Evolutionary conservation across 2,113 vertebrate species (phyloP).

Genomic region (Urocitellus parryii): DNA sequence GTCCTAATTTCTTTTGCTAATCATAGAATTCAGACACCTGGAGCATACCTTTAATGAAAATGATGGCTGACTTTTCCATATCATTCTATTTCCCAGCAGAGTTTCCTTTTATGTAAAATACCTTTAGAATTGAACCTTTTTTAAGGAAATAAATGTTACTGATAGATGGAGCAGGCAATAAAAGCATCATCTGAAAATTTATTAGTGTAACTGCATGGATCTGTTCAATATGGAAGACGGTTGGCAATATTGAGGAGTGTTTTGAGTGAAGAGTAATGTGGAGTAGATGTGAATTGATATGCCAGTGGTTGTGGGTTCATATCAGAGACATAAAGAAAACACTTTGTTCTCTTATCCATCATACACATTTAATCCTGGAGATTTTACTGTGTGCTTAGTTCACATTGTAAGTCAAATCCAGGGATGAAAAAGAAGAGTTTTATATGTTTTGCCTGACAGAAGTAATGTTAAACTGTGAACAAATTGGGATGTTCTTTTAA

Average conservation of each 20-base stretch:
- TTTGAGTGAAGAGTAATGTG: slow-evolving; percentile 82
- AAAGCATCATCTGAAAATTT: slow-evolving; percentile 85
- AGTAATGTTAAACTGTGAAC: slow-evolving; percentile 82
- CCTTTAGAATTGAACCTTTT: slow-evolving; percentile 66
- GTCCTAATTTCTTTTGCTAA: slow-evolving; percentile 1
- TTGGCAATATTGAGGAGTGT: slow-evolving; percentile 69
- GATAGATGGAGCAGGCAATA: slow-evolving; percentile 81
- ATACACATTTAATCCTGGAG: slow-evolving; percentile 84
- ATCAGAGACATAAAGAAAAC: slow-evolving; percentile 83
- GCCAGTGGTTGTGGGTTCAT: slow-evolving; percentile 64
- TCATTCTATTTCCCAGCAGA: slow-evolving; percentile 48
- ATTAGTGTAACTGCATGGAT: slow-evolving; percentile 79
- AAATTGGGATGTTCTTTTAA: slow-evolving; percentile 83
- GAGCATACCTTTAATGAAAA: slow-evolving; percentile 68
- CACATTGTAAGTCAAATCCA: slow-evolving; percentile 85
- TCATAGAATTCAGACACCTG: neutral
- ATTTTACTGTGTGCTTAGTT: slow-evolving; percentile 75
- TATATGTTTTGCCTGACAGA: slow-evolving; percentile 83
- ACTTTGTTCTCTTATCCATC: slow-evolving; percentile 84
- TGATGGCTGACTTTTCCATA: slow-evolving; percentile 20
- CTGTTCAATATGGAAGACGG: slow-evolving; percentile 75
- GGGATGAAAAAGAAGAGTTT: slow-evolving; percentile 82
- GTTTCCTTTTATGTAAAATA: slow-evolving; percentile 65
- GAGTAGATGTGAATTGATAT: slow-evolving; percentile 83
- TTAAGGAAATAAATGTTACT: slow-evolving; percentile 78